phyloP scores from a whole-genome alignment of 2,888 invertebrate species.

The Trachelus iudaicus region DNA sequence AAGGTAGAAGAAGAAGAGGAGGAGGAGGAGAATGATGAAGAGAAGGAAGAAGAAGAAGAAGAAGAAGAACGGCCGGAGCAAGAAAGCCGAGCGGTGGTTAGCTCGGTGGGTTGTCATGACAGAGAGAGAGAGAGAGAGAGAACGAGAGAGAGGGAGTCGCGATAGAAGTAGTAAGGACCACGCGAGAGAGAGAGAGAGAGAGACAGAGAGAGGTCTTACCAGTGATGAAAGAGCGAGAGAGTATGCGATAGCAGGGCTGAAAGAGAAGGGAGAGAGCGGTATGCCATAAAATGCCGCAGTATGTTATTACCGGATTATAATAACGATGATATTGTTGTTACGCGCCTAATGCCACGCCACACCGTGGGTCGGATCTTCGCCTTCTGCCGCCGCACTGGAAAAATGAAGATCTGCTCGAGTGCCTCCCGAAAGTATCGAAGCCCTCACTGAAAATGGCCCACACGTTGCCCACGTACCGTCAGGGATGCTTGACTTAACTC shows the following conservation, averaged over 20 bases:
- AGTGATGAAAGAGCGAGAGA: constrained; percentile 4
- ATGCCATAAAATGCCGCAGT: constrained; percentile 39
- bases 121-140: constrained; percentile 2
- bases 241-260: constrained; percentile 2
- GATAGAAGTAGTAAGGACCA: background rate
- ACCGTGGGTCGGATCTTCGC: constrained; percentile 1
- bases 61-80: background rate
- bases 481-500: constrained; percentile 26
- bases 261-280: constrained; percentile 9
- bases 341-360: constrained; percentile 44
- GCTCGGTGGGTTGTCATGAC: background rate
- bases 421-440: constrained; percentile 9
- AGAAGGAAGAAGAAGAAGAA: background rate
- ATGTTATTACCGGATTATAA: constrained; percentile 57
- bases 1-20: background rate
- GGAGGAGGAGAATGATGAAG: too few relatives aligned
- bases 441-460: constrained; percentile 24
- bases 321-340: constrained; percentile 54
- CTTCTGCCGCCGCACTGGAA: constrained; percentile 6
- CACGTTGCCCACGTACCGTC: constrained; percentile 18
- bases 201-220: background rate
- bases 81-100: constrained; percentile 1
- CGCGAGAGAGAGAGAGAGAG: background rate
- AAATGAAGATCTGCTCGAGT: constrained; percentile 20
- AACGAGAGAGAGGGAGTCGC: background rate